Conservation (phyloP, 2,888 invertebrate species). For the Parnassius apollo region DNA sequence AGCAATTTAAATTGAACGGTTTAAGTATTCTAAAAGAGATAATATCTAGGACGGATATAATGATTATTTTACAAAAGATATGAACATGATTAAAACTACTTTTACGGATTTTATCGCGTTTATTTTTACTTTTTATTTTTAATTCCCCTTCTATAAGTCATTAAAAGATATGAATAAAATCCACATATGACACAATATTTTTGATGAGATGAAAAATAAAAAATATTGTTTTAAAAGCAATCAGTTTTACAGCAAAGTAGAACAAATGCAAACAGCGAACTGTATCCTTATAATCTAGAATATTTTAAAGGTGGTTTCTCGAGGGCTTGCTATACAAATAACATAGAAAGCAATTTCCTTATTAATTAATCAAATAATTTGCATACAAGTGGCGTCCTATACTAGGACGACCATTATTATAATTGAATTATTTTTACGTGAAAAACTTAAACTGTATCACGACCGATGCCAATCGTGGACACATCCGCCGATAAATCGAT, state of each 20-base stretch:
- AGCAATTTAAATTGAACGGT: conserved; percentile 28
- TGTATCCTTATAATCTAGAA: conserved; percentile 35
- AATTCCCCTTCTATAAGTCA: too few relatives aligned
- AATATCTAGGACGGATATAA: conserved; percentile 24
- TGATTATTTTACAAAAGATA: conserved; percentile 24
- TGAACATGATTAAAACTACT: too few relatives aligned
- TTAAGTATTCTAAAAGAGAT: conserved; percentile 30
- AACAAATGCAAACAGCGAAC: conserved; percentile 1
- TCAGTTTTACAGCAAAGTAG: conserved; percentile 1
- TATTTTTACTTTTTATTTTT: too few relatives aligned
- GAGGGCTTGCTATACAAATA: conserved; percentile 50
- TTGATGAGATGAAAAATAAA: neutral
- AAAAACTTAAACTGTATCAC: conserved; percentile 62
- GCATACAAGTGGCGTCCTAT: conserved; percentile 74
- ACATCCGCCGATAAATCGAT: conserved; percentile 77
- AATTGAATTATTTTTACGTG: conserved; percentile 72
- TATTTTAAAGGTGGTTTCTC: conserved; percentile 45
- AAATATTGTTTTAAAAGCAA: neutral
- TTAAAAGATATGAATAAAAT: conserved; percentile 4
- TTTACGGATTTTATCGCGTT: too few relatives aligned
- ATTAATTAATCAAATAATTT: conserved; percentile 73
- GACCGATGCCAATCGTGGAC: conserved; percentile 66
- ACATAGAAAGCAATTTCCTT: conserved; percentile 71
- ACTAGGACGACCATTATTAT: conserved; percentile 75
- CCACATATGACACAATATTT: conserved; percentile 12